Percentiles rank a stretch among this genome's conserved stretches.
Evolutionary conservation across 2,113 vertebrate genomes (phyloP).

Genomic region (Chionodraco myersi): DNA sequence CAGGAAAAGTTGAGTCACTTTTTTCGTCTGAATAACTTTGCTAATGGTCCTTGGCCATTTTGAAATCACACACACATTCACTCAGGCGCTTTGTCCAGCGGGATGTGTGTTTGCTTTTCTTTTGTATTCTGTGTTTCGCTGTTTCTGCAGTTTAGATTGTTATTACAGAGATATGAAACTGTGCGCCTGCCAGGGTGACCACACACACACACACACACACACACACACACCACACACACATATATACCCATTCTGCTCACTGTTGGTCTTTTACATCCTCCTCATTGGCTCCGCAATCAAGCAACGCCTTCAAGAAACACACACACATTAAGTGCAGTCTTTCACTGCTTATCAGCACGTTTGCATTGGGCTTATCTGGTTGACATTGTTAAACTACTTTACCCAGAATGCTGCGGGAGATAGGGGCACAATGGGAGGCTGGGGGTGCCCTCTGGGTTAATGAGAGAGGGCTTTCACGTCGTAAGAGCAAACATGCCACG

Average conservation of each 20-base stretch:
- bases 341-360: constrained; percentile 80
- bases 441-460: constrained; percentile 77
- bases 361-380: constrained; percentile 81
- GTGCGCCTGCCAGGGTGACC: constrained; percentile 32
- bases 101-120: constrained; percentile 57
- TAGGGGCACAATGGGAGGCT: constrained; percentile 77
- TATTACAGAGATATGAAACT: constrained; percentile 73
- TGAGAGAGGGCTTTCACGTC: constrained; percentile 76
- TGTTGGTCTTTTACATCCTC: constrained; percentile 69
- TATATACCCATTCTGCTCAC: constrained; percentile 38
- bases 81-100: constrained; percentile 52
- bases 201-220: constrained; percentile 15
- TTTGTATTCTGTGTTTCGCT: constrained; percentile 64
- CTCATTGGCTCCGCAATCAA: constrained; percentile 71
- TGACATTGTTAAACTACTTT: constrained; percentile 85
- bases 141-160: constrained; percentile 65
- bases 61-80: constrained; percentile 37
- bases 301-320: constrained; percentile 75
- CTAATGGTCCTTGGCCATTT: constrained; percentile 66
- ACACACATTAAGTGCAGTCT: constrained; percentile 81
- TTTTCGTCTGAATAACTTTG: constrained; percentile 44
- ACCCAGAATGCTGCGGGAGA: constrained; percentile 81
- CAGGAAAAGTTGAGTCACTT: constrained; percentile 65
- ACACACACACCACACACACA: constrained; percentile 21
- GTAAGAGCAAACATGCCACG: constrained; percentile 70